A percentile compares a stretch with the other conserved stretches of the same genome.
Evolutionary conservation across 1,140 invertebrate species (phyloP).

Genomic region (Panagrolaimus sp.): DNA sequence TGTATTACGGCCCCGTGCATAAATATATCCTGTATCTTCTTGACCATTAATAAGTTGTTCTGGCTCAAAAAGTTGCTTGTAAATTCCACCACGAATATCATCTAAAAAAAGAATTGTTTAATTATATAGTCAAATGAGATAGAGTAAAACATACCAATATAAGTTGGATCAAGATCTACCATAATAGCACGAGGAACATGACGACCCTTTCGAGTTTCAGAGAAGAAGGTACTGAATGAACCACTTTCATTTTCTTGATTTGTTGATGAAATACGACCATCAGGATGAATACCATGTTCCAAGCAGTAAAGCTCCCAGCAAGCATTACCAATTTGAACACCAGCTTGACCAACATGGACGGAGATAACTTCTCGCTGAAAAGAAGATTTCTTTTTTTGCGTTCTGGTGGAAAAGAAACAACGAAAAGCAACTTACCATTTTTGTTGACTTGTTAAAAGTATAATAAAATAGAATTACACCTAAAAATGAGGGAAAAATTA

Average conservation of each 20-base stretch:
- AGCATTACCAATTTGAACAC: slow-evolving; percentile 65
- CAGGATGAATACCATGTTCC: slow-evolving; percentile 60
- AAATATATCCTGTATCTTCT: slow-evolving; percentile 61
- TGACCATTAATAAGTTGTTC: slow-evolving; percentile 58
- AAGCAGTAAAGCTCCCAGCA: slow-evolving; percentile 66
- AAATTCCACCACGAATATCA: slow-evolving; percentile 59
- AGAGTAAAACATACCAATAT: too few species aligned
- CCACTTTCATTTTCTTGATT: slow-evolving; percentile 54
- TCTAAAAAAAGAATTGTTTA: too few species aligned
- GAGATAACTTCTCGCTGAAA: slow-evolving; percentile 62
- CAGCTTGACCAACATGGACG: slow-evolving; percentile 63
- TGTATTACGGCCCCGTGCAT: slow-evolving; percentile 75
- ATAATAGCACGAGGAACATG: slow-evolving; percentile 75
- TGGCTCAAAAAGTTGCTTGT: slow-evolving; percentile 57
- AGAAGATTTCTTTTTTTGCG: too few species aligned
- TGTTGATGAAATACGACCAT: slow-evolving; percentile 65
- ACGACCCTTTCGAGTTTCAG: slow-evolving; percentile 63
- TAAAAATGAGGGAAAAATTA: too few species aligned
- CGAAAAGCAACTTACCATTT: too few species aligned
- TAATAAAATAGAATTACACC: too few species aligned
- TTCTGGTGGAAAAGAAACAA: too few species aligned
- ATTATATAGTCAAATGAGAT: too few species aligned
- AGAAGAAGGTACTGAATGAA: slow-evolving; percentile 64
- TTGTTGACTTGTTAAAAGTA: too few species aligned
- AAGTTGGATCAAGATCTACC: slow-evolving; percentile 78